A percentile compares a stretch with the other conserved stretches of the same genome.
Conservation (phyloP, 2,888 invertebrate genomes). For the Hypolimnas misippus region DNA sequence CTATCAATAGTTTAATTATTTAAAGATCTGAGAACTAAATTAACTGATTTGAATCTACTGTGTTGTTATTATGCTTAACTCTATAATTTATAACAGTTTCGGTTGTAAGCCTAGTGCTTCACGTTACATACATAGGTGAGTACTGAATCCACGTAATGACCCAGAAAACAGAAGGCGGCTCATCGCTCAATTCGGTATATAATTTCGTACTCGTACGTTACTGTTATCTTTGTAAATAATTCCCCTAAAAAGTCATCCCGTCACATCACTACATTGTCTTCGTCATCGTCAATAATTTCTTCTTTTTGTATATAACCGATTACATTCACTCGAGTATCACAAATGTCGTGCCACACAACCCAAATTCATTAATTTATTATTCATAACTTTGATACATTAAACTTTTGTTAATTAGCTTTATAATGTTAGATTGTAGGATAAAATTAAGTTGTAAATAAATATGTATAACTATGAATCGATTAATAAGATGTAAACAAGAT, state of each 20-base stretch:
- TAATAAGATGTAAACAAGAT: constrained; percentile 39
- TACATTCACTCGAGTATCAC: constrained; percentile 39
- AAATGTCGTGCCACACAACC: constrained; percentile 69
- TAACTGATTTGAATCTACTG: neutral
- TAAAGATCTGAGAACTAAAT: neutral
- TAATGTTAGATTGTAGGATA: constrained; percentile 68
- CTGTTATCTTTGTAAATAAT: constrained; percentile 71
- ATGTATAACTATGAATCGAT: constrained; percentile 48
- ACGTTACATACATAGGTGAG: constrained; percentile 7
- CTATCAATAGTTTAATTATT: neutral
- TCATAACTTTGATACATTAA: constrained; percentile 71
- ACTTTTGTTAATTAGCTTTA: constrained; percentile 77
- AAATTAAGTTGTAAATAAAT: constrained; percentile 79
- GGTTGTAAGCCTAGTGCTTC: constrained; percentile 1
- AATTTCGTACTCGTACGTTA: constrained; percentile 38
- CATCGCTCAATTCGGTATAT: constrained; percentile 58
- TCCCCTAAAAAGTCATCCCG: constrained; percentile 49
- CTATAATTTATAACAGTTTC: neutral
- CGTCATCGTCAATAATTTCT: constrained; percentile 44
- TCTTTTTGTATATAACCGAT: constrained; percentile 45
- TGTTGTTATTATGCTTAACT: neutral
- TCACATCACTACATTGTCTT: constrained; percentile 50
- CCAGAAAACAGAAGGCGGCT: constrained; percentile 66
- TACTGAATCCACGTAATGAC: constrained; percentile 68
- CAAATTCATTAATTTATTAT: constrained; percentile 82